Evolutionary conservation across 2,797 vertebrate species (phyloP), one percentile per base, ranked within the genome.

Genomic region (Serranus cabrilla): DNA sequence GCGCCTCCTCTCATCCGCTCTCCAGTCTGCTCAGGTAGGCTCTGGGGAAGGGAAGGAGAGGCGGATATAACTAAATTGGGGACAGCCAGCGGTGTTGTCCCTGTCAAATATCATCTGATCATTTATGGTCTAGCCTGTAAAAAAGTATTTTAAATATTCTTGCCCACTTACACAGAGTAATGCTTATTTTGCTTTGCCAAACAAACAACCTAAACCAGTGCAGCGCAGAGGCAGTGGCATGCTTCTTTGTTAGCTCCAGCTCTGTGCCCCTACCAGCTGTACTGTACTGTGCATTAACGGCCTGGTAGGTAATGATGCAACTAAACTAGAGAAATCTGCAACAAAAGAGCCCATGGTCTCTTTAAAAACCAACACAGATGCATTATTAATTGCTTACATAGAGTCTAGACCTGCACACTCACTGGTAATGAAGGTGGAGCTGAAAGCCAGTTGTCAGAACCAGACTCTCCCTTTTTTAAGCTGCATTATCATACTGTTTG

Each of bases 1-100:
- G 95, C 67, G 91, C 93, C 82, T 93, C 94, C 78, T 94, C 95
- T 74, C 97, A 98, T 78, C 87, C 97, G 18, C 96, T 99, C 71
- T 98, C 97, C 92, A 99, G 96, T 58, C 93, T 99, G 34, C 97
- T 99, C 94, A 99, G 97, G 98, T 98, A 90, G 61, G 85, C 25
- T 77, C 47, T 2, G 71, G 61, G 42, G 72, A 14, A 14, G 14
- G 43, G 45, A 34, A 20, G 27, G n/a, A 40, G 31, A 45, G 47
- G 64, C 64, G 39, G 50, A 25, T 55, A 46, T 14, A 42, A 8
- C 34, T 57, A 23, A 58, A 47, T 25, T 50, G 57, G 52, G 47
- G 25, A 23, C 60, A 43, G 11, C 3, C 46, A 40, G 4, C 13
- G n/a, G 37, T 14, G 49, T 17, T 45, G n/a, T 59, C 47, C 50